Conservation (phyloP, 1,140 invertebrate species). For the Tribolium madens region DNA sequence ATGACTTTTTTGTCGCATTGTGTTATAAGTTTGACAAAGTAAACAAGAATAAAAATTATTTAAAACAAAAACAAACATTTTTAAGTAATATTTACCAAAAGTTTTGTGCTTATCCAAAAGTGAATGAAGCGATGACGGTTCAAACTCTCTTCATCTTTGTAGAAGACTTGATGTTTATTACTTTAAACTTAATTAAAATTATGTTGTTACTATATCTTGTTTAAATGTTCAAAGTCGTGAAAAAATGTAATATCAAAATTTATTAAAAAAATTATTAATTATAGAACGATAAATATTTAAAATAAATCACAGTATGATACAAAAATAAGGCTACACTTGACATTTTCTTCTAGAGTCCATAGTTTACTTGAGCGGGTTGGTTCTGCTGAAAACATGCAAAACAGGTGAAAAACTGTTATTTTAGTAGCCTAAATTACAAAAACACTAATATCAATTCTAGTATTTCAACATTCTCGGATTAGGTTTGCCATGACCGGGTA, state of each 20-base stretch:
- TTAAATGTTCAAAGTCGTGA: conserved; percentile 21
- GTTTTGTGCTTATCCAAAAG: not conserved
- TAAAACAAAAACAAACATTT: not conserved
- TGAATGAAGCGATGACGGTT: not conserved
- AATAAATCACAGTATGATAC: too few relatives aligned
- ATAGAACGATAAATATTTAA: too few relatives aligned
- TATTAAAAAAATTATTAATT: not conserved
- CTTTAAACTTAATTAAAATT: not conserved
- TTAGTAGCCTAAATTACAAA: too few relatives aligned
- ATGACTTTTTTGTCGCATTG: too few relatives aligned
- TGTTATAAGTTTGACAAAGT: not conserved
- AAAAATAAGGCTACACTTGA: too few relatives aligned
- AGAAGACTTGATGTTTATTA: not conserved
- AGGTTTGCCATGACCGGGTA: not conserved
- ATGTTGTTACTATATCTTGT: not conserved
- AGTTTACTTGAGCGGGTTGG: too few relatives aligned
- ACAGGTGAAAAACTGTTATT: too few relatives aligned
- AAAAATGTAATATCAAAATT: not conserved
- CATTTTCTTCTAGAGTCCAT: too few relatives aligned
- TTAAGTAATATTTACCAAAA: not conserved
- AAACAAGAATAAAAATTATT: not conserved
- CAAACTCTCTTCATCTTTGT: not conserved
- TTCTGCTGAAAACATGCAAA: too few relatives aligned
- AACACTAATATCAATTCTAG: too few relatives aligned
- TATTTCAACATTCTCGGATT: too few relatives aligned